phyloP scores from a whole-genome alignment of 2,797 vertebrate species.

The Pangasius macronema region DNA sequence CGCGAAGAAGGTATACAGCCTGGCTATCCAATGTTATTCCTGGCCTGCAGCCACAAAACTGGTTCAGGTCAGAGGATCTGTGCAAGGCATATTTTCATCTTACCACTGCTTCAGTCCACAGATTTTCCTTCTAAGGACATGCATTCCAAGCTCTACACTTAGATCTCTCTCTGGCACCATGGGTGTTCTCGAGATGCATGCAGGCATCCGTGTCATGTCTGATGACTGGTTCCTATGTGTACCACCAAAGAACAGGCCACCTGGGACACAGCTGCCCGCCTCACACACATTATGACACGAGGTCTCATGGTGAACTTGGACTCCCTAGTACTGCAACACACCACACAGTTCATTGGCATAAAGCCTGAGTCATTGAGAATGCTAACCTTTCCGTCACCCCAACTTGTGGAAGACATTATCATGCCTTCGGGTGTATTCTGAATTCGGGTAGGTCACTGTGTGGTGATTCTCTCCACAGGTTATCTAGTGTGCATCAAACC shows the following conservation, averaged over 20 bases:
- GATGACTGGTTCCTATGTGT: neutral
- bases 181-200: neutral
- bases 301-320: neutral
- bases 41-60: neutral
- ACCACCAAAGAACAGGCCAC: neutral
- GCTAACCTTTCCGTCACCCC: neutral
- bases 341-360: neutral
- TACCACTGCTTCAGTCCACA: neutral
- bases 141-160: neutral
- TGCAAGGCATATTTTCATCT: neutral
- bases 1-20: neutral
- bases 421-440: neutral
- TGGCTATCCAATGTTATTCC: neutral
- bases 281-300: neutral
- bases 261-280: neutral
- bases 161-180: neutral
- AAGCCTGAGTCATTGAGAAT: neutral
- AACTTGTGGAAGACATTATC: neutral
- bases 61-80: neutral
- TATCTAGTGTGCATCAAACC: slow-evolving; percentile 1
- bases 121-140: neutral
- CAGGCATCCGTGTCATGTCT: neutral
- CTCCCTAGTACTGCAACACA: neutral
- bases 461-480: neutral
- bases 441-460: too few species aligned